Base-by-base conservation (phyloP, 1,140 invertebrate species). In the Leptinotarsa defecta region DNA sequence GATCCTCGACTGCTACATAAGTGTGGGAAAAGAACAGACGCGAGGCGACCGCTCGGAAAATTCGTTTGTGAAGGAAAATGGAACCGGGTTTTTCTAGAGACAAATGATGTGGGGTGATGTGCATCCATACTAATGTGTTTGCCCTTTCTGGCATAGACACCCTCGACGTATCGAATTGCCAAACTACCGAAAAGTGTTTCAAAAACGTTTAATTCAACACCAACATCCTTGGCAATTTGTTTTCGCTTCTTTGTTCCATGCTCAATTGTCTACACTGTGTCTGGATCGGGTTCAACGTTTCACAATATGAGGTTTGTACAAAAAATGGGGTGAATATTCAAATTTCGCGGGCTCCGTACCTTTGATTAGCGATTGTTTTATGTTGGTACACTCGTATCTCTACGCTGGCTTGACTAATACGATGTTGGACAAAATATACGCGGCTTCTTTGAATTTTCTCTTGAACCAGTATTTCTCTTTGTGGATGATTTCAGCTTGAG, bases 31-130 rank as follows among this genome's bases (percentile, higher is more conserved):
- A 49, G 68, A 75, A 74, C 81, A 81, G 77, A 76, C 78, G 80
- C 68, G 72, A 74, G 65, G 82, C 83, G 80, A 77, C 82, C 81
- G 83, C 74, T 78, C 81, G 76, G 83, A 84, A 85, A 85, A 85
- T 85, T 85, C 84, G 84, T 85, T 85, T 85, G 84, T 85, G 80
- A 82, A 80, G 80, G 82, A 84, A 85, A 85, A 84, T 83, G 82
- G 83, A 81, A 77, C 82, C 77, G 78, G 81, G 82, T 84, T 84
- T 84, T 85, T 83, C 79, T 80, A 79, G 82, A 85, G 84, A 85
- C 84, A 85, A 85, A 85, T 84, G 84, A 85, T 85, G 81, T 81
- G 79, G 80, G 81, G 82, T 78, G 81, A 81, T 81, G 79, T 78
- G 76, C 80, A 83, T 82, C 80, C 82, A 83, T 82, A 82, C 81